Evolutionary conservation across 1,140 invertebrate genomes (phyloP), one percentile per base, ranked within the genome.

Genomic region (Megalonaias nervosa): DNA sequence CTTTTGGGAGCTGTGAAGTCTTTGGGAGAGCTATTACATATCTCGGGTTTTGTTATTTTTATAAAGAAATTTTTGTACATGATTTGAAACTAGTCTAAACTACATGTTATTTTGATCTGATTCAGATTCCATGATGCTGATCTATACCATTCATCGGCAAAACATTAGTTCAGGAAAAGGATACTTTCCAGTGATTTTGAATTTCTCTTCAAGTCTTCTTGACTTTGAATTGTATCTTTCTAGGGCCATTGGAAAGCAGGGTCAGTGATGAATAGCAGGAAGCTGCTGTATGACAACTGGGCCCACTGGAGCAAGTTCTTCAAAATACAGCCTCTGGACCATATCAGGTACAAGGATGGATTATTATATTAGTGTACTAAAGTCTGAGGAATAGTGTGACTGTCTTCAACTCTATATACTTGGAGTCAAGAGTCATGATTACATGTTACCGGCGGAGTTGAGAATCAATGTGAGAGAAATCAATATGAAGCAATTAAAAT

Each of bases 271-370:
- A 89, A 90, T 70, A 75, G 67, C 5, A 77, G 88, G 48, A 88
- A 96, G 86, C 89, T 96, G 57, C 91, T 98, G 19, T 97, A 96
- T 87, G 91, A 96, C 48, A 95, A 98, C 89, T 99, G 97, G 97
- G 97, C 96, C 0, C 93, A 95, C 81, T 95, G 96, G 31, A 92
- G 92, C 2, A 95, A 95, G 87, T 96, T 96, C 94, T 96, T 94
- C 88, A 98, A 97, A 89, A 94, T 95, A 71, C 97, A 99, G 87
- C 97, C 97, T 0, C 90, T 98, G 0, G 96, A 96, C 92, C 90
- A 98, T 23, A 93, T 98, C 67, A 86, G 86, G 90, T 21, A 91
- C 95, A 48, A 48, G 38, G 38, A 48, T 48, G 38, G 6, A 48
- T 48, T 48, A 48, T 48, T 48, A 75, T 78, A 5, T 57, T 67